A percentile compares a stretch with the other conserved stretches of the same genome.
Conservation (phyloP, 2,797 vertebrate genomes). For the Enteromius mattozi region DNA sequence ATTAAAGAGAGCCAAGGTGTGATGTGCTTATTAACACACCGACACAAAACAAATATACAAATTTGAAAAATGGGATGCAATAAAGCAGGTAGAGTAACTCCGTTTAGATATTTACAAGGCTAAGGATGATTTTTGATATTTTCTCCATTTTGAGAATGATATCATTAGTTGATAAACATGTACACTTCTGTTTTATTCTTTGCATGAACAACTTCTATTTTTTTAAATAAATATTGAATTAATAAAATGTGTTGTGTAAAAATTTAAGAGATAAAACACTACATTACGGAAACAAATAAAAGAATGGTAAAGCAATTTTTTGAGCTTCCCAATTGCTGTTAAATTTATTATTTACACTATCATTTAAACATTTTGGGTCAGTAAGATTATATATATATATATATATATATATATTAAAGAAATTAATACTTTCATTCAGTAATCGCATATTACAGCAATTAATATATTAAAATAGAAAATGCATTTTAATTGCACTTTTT, state of each 20-base stretch:
- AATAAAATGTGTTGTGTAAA: background rate
- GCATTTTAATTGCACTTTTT: background rate
- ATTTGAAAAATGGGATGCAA: background rate
- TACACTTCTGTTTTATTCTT: background rate
- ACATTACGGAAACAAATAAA: background rate
- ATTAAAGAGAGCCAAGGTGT: slow-evolving; percentile 24
- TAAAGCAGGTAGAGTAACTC: background rate
- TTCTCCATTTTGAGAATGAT: background rate
- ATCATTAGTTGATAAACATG: background rate
- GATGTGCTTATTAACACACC: slow-evolving; percentile 26
- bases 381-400: too few relatives aligned
- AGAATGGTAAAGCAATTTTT: background rate
- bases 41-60: background rate
- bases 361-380: background rate
- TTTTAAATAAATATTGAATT: background rate
- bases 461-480: background rate
- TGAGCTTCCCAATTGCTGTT: background rate
- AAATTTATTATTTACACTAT: background rate
- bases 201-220: background rate
- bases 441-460: too few relatives aligned
- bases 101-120: background rate
- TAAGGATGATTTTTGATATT: background rate
- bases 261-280: background rate
- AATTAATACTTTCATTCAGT: background rate
- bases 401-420: too few relatives aligned